phyloP scores from a whole-genome alignment of 2,888 invertebrate species.

The Calameuta filiformis region DNA sequence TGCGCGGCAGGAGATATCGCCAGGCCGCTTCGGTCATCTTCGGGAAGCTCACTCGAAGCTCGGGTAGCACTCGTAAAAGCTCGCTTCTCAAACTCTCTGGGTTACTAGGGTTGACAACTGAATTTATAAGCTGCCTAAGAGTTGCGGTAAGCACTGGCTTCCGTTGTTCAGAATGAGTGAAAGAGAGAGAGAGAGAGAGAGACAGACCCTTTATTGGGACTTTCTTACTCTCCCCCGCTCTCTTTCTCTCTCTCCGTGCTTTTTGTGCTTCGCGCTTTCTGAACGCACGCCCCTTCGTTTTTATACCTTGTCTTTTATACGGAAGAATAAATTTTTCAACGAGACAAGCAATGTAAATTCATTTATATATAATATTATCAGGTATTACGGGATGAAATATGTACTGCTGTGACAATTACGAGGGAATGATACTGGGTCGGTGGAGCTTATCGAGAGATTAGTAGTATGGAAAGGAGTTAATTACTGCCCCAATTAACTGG shows the following conservation, averaged over 20 bases:
- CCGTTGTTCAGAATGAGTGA: neutral
- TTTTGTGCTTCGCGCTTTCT: neutral
- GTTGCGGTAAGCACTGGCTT: neutral
- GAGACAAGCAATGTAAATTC: neutral
- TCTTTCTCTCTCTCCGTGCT: neutral
- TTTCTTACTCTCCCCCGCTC: neutral
- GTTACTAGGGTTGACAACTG: slow-evolving; percentile 21
- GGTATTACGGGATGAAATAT: neutral
- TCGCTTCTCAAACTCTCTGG: slow-evolving; percentile 5
- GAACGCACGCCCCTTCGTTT: neutral
- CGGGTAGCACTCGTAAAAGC: slow-evolving; percentile 8
- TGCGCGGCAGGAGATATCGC: slow-evolving; percentile 13
- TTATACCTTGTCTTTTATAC: neutral
- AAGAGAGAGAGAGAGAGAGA: neutral
- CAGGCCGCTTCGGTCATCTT: slow-evolving; percentile 15
- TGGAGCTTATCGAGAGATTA: neutral
- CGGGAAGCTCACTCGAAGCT: slow-evolving; percentile 10
- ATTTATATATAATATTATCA: neutral
- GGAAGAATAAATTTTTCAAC: neutral
- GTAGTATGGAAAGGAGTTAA: neutral
- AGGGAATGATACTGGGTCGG: neutral
- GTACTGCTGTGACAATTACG: neutral
- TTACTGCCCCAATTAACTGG: neutral
- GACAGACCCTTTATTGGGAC: too few relatives aligned
- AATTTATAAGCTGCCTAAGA: slow-evolving; percentile 16